A percentile compares a stretch with the other conserved stretches of the same genome.
Conservation (phyloP, 1,140 invertebrate species). For the Tachypleus tridentatus region DNA sequence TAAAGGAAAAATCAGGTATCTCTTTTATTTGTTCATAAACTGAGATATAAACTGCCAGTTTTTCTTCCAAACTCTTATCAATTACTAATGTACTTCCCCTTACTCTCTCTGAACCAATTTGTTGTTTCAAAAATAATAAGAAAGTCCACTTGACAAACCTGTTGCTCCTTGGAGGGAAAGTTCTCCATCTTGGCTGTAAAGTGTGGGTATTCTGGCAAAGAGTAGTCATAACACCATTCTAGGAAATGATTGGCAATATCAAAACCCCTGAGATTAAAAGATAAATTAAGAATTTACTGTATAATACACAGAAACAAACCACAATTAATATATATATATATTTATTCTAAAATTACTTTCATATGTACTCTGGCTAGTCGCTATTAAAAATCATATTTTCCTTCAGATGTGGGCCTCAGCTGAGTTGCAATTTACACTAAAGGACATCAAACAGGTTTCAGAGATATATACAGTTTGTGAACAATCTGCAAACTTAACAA, state of each 20-base stretch:
- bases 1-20: background rate
- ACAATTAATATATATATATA: too few relatives aligned
- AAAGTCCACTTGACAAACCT: conserved; percentile 44
- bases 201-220: conserved; percentile 57
- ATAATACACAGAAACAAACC: too few relatives aligned
- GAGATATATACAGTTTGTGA: too few relatives aligned
- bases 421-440: too few relatives aligned
- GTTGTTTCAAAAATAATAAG: conserved; percentile 15
- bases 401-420: background rate
- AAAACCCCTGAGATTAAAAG: conserved; percentile 52
- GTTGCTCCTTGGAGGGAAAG: conserved; percentile 63
- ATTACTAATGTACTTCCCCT: background rate
- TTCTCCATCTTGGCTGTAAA: conserved; percentile 52
- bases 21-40: background rate
- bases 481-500: too few relatives aligned
- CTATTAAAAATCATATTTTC: background rate
- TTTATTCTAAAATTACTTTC: conserved; percentile 4
- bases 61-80: conserved; percentile 12
- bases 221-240: conserved; percentile 91
- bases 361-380: background rate
- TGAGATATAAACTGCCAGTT: background rate
- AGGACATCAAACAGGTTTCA: too few relatives aligned
- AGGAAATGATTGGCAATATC: conserved; percentile 94
- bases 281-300: too few relatives aligned
- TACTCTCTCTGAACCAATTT: background rate